Evolutionary conservation across 2,113 vertebrate genomes (phyloP).

Genomic region (Tachuris rubrigastra): DNA sequence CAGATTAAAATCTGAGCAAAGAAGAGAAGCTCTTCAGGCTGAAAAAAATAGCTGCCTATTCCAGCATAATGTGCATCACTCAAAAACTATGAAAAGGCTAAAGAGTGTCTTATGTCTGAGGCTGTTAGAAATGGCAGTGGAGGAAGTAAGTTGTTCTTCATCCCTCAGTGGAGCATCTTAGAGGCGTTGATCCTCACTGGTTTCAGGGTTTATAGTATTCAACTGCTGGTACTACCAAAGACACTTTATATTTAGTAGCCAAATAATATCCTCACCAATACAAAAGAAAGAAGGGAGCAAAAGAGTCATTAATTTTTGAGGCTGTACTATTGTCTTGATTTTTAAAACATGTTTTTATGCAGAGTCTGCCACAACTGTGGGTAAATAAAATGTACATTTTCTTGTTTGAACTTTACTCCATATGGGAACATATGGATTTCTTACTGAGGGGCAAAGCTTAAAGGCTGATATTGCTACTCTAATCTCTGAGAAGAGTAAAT

Average conservation of each 20-base stretch:
- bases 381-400: not conserved
- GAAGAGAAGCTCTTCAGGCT: not conserved
- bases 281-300: not conserved
- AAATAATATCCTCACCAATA: not conserved
- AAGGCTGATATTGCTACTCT: conserved; percentile 29
- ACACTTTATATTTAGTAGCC: not conserved
- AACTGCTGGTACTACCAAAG: not conserved
- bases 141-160: not conserved
- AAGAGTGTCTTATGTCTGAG: not conserved
- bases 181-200: not conserved
- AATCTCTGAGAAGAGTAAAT: conserved; percentile 38
- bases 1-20: conserved; percentile 44
- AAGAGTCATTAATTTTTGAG: not conserved
- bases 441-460: conserved; percentile 47
- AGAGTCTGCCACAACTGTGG: not conserved
- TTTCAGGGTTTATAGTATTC: not conserved
- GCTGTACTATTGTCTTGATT: not conserved
- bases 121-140: not conserved
- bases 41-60: not conserved
- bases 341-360: not conserved
- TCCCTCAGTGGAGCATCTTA: not conserved
- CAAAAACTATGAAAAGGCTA: not conserved
- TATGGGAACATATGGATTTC: conserved; percentile 28
- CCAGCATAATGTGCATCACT: not conserved
- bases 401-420: conserved; percentile 21